These are phyloP conservation scores for Sinocyclocheilus rhinocerous DNA, from an alignment of 2,113 vertebrate genomes.

Conservation along the genomic window DNA sequence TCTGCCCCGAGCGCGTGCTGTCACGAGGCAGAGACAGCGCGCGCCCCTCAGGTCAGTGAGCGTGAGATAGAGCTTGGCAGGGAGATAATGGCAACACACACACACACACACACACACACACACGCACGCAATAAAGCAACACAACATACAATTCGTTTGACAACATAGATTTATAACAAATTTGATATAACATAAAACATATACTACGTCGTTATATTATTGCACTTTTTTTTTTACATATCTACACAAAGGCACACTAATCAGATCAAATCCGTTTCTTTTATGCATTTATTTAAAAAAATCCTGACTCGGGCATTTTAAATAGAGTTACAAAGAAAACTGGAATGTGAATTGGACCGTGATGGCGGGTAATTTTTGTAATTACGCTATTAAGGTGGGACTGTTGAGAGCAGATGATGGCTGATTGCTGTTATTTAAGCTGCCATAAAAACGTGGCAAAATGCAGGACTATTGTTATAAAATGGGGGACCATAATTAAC, in stretches of 20 bases:
- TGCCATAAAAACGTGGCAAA: constrained; percentile 66
- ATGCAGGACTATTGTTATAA: constrained; percentile 74
- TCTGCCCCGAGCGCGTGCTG: constrained; percentile 30
- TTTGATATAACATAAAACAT: too few species aligned
- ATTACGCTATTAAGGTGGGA: constrained; percentile 40
- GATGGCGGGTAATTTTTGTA: constrained; percentile 37
- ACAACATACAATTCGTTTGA: not conserved
- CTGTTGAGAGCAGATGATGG: constrained; percentile 54
- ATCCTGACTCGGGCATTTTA: not conserved
- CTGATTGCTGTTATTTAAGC: constrained; percentile 61
- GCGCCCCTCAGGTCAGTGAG: constrained; percentile 64
- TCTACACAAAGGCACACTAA: not conserved
- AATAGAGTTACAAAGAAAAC: not conserved
- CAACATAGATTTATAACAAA: not conserved
- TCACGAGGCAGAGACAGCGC: constrained; percentile 50
- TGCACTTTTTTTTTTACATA: not conserved
- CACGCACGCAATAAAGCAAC: constrained; percentile 16
- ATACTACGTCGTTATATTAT: not conserved
- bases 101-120: constrained; percentile 57
- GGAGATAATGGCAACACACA: constrained; percentile 71
- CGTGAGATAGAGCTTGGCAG: constrained; percentile 73
- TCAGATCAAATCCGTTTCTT: not conserved
- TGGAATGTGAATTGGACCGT: not conserved
- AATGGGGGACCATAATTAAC: not conserved
- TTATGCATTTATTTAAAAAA: not conserved